Evolutionary conservation across 2,113 vertebrate species (phyloP), one percentile per base, ranked within the genome.

Genomic region (Dasypus novemcinctus): DNA sequence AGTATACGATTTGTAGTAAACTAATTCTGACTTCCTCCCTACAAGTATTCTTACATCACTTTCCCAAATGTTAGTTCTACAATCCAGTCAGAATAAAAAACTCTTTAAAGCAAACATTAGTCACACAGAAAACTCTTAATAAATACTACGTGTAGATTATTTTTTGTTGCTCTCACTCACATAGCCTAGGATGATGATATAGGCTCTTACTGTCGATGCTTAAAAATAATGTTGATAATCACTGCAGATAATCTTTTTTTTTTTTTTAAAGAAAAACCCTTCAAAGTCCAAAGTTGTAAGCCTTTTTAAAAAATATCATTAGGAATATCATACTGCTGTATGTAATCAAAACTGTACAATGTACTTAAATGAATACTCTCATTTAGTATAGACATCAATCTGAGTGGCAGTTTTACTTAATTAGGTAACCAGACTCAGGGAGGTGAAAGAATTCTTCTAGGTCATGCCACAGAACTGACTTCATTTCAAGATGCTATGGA

Each of bases 331-430:
- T 20, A 83, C 14, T 69, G 43, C 23, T 81, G 23, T 74, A 27
- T 46, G 25, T 29, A 49, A 68, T 90, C 31, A 63, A 93, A 95
- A 78, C 11, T 52, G 4, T 81, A 87, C 11, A 46, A 43, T 27
- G n/a, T 29, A 49, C 17, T 81, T 75, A 81, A 68, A 71, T 72
- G 49, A 88, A 93, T 43, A n/a, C 4, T 95, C n/a, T 80, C 57
- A 75, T 78, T 86, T 91, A 88, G 33, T 75, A 76, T 15, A 63
- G 23, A 41, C 52, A 59, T 66, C 6, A 84, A 64, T 49, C 23
- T 78, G 4, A 72, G 41, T 36, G 52, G 52, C 33, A 80, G 33
- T 95, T 95, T 95, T 93, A n/a, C 72, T 75, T 84, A 96, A 87
- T 82, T 81, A 94, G 71, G 81, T 93, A 90, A 78, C 25, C 46